Conservation (phyloP, 2,113 vertebrate genomes). For the Callipepla californica region DNA sequence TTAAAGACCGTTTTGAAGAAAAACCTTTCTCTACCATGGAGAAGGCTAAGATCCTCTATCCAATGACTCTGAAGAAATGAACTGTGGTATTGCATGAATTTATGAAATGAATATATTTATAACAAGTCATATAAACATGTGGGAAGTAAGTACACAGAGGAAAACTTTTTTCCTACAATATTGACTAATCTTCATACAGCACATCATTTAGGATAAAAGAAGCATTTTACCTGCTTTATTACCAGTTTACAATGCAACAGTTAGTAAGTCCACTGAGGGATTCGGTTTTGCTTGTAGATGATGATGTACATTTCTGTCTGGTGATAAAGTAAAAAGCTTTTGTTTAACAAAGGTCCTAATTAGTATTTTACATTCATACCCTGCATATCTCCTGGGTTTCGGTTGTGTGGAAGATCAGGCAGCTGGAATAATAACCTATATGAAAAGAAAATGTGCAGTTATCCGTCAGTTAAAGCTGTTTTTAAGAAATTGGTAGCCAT, state of each 20-base stretch:
- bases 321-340: neutral
- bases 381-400: slow-evolving; percentile 14
- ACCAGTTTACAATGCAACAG: neutral
- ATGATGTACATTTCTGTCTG: neutral
- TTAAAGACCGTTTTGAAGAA: neutral
- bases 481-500: neutral
- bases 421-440: neutral
- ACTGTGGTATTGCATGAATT: neutral
- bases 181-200: neutral
- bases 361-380: neutral
- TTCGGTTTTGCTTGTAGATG: neutral
- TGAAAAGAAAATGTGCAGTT: neutral
- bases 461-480: neutral
- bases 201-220: neutral
- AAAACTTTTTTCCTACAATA: neutral
- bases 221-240: neutral
- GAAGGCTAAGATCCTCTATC: neutral
- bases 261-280: neutral
- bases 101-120: neutral
- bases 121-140: neutral
- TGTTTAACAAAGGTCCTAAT: neutral
- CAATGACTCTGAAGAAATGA: neutral
- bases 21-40: neutral
- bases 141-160: neutral
- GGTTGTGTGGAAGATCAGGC: neutral